A percentile compares a stretch with the other conserved stretches of the same genome.
phyloP scores from a whole-genome alignment of 2,888 invertebrate species.

The Spialia ferax region DNA sequence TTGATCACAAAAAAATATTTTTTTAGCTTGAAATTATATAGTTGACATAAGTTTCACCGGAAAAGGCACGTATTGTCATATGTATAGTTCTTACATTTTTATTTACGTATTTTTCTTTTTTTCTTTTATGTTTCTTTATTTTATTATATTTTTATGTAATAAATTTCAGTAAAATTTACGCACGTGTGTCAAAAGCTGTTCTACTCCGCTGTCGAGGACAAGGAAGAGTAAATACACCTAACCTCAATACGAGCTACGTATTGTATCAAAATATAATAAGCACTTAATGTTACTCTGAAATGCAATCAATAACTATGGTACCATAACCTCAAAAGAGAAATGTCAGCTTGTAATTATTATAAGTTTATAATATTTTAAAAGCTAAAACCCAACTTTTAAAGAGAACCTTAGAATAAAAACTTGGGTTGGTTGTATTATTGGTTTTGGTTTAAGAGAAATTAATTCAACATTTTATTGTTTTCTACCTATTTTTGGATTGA shows the following conservation, averaged over 20 bases:
- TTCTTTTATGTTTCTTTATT: conserved; percentile 9
- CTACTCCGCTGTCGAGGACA: conserved; percentile 92
- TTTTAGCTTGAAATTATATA: too few relatives aligned
- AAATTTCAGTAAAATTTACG: conserved; percentile 87
- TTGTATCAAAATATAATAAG: conserved; percentile 12
- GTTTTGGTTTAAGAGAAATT: background rate
- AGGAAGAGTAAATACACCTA: conserved; percentile 58
- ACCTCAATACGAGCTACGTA: background rate
- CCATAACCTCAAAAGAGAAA: background rate
- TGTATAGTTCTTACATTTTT: background rate
- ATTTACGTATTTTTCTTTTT: background rate
- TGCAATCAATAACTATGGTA: background rate
- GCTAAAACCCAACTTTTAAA: background rate
- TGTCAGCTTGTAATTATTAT: too few relatives aligned
- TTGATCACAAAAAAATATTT: too few relatives aligned
- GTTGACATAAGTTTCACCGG: background rate
- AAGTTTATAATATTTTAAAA: background rate
- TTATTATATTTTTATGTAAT: conserved; percentile 42
- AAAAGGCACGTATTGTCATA: background rate
- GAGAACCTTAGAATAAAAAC: background rate
- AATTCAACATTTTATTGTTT: background rate
- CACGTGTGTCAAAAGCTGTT: conserved; percentile 90
- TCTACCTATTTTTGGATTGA: background rate
- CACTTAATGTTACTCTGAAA: background rate
- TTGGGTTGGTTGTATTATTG: too few relatives aligned